Conservation (phyloP, 1,140 invertebrate species). For the Procambarus clarkii region DNA sequence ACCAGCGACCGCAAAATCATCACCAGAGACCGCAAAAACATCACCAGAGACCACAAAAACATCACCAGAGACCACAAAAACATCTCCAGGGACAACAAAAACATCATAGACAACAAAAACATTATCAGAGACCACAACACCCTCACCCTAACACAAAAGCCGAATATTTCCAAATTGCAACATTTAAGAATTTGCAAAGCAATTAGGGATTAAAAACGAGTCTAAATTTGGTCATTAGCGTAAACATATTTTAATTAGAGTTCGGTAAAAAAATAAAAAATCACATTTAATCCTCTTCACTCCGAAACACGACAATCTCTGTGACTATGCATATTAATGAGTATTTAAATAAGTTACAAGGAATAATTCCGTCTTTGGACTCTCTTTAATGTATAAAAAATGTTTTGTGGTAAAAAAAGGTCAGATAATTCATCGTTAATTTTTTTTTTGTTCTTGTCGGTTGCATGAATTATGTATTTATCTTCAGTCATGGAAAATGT, state of each 20-base stretch:
- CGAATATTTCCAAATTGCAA: neutral
- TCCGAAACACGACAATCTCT: neutral
- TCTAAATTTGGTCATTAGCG: neutral
- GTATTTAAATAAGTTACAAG: neutral
- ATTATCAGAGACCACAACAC: neutral
- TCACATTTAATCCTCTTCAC: neutral
- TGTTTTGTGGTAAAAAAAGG: too few species aligned
- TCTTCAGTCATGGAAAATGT: too few species aligned
- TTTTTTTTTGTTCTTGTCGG: too few species aligned
- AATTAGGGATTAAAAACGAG: slow-evolving; percentile 4
- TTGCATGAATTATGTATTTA: too few species aligned
- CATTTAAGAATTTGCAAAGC: neutral
- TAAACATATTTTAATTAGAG: neutral
- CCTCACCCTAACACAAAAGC: neutral
- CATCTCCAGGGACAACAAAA: too few species aligned
- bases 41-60: too few species aligned
- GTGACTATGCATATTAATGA: neutral
- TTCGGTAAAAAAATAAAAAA: neutral
- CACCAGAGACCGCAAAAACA: too few species aligned
- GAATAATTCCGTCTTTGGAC: neutral
- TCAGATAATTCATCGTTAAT: too few species aligned
- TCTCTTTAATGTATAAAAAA: too few species aligned
- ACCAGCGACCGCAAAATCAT: too few species aligned
- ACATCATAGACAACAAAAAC: too few species aligned
- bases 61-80: too few species aligned